Evolutionary conservation across 1,140 invertebrate species (phyloP).

Genomic region (Nebria ingens): DNA sequence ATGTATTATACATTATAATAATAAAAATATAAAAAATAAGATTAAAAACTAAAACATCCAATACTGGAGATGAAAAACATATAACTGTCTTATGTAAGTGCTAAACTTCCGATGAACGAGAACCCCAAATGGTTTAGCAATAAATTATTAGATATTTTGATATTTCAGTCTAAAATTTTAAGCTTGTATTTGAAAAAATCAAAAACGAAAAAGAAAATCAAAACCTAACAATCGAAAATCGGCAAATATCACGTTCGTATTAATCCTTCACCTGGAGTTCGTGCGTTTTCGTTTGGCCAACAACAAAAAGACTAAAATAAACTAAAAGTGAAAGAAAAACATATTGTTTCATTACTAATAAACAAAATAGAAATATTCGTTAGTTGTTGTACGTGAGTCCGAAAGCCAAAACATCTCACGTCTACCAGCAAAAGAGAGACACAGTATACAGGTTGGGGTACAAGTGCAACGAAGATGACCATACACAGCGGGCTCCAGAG

Average conservation of each 20-base stretch:
- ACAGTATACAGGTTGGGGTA: neutral
- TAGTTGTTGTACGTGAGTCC: neutral
- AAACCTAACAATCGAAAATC: neutral
- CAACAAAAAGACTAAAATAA: too few relatives aligned
- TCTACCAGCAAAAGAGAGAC: neutral
- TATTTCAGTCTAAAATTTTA: too few relatives aligned
- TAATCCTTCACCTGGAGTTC: neutral
- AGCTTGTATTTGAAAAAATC: neutral
- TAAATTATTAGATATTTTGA: too few relatives aligned
- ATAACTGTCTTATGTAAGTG: too few relatives aligned
- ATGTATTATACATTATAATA: too few relatives aligned
- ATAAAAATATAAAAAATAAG: too few relatives aligned
- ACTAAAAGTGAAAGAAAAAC: neutral
- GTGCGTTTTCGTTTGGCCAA: neutral
- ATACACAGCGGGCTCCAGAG: constrained; percentile 16
- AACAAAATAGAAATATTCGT: neutral
- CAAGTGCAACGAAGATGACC: constrained; percentile 10
- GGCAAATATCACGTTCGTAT: neutral
- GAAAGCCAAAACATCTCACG: neutral
- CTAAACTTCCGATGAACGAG: too few relatives aligned
- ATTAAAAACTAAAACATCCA: too few relatives aligned
- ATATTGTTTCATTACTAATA: neutral
- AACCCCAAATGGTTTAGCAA: too few relatives aligned
- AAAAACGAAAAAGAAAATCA: neutral
- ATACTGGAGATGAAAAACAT: too few relatives aligned